Percentiles rank a stretch among this genome's conserved stretches.
Evolutionary conservation across 2,797 vertebrate species (phyloP).

Genomic region (Cuniculus paca): DNA sequence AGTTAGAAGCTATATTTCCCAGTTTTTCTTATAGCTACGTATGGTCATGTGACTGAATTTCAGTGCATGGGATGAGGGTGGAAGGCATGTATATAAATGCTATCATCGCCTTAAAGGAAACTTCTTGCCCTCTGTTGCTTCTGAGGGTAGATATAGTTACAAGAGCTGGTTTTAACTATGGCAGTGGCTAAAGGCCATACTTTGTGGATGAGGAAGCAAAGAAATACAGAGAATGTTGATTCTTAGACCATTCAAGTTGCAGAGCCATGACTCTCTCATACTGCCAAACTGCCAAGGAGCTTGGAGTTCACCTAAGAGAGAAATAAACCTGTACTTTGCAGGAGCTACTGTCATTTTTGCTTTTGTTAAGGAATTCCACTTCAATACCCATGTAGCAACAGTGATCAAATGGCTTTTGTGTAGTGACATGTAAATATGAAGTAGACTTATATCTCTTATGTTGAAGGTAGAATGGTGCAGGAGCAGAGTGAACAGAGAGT

Average conservation of each 20-base stretch:
- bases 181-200: neutral
- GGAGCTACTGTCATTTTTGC: neutral
- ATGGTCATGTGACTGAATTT: neutral
- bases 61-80: neutral
- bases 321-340: neutral
- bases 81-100: neutral
- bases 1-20: neutral
- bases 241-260: neutral
- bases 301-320: neutral
- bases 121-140: neutral
- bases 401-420: neutral
- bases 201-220: neutral
- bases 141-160: neutral
- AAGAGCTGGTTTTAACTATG: neutral
- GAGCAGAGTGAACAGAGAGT: neutral
- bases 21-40: neutral
- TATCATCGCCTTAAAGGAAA: neutral
- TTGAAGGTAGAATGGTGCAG: neutral
- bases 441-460: neutral
- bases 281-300: neutral
- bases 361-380: neutral
- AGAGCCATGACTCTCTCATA: neutral
- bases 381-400: neutral
- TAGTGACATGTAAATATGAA: neutral
- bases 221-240: neutral